A percentile compares a stretch with the other conserved stretches of the same genome.
These are phyloP conservation scores for Heteractis magnifica DNA, from an alignment of 92 coral and sea anemone genomes.

Conservation along the genomic window DNA sequence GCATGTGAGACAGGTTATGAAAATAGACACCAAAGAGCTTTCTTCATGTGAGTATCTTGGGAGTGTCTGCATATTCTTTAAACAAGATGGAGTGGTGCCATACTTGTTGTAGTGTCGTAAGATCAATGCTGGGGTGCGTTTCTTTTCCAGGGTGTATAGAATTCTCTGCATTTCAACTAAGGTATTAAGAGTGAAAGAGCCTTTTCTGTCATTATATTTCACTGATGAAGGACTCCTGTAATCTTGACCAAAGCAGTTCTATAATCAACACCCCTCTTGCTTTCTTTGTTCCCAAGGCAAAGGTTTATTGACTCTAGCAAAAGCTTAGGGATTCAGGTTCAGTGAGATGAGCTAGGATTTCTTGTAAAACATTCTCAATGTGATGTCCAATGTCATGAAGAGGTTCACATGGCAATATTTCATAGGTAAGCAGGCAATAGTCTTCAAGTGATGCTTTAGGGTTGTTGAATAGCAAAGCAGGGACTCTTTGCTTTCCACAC, in stretches of 20 bases:
- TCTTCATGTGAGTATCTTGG: conserved; percentile 27
- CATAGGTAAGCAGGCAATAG: conserved; percentile 43
- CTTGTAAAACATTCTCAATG: conserved; percentile 47
- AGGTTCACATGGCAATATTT: conserved; percentile 54
- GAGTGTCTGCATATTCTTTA: conserved; percentile 25
- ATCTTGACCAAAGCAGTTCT: conserved; percentile 36
- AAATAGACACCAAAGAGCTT: conserved; percentile 50
- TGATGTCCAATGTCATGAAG: conserved; percentile 58
- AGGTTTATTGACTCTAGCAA: conserved; percentile 12
- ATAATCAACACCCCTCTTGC: conserved; percentile 39
- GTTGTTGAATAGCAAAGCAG: conserved; percentile 38
- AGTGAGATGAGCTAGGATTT: conserved; percentile 43
- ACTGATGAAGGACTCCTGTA: conserved; percentile 24
- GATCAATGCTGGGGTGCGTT: conserved; percentile 16
- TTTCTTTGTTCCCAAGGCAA: conserved; percentile 38
- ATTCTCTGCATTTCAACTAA: conserved; percentile 44
- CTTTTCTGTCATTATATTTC: conserved; percentile 17
- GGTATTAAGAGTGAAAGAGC: conserved; percentile 26
- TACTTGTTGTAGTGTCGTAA: conserved; percentile 33
- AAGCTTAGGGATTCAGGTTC: conserved; percentile 13
- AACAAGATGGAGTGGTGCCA: conserved; percentile 48
- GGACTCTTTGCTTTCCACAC: conserved; percentile 23
- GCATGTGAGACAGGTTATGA: conserved; percentile 43
- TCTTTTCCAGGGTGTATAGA: conserved; percentile 19
- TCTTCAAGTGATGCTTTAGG: conserved; percentile 47